Percentiles rank a stretch among this genome's conserved stretches.
Conservation (phyloP, 2,888 invertebrate genomes). For the Cosmopolites sordidus region DNA sequence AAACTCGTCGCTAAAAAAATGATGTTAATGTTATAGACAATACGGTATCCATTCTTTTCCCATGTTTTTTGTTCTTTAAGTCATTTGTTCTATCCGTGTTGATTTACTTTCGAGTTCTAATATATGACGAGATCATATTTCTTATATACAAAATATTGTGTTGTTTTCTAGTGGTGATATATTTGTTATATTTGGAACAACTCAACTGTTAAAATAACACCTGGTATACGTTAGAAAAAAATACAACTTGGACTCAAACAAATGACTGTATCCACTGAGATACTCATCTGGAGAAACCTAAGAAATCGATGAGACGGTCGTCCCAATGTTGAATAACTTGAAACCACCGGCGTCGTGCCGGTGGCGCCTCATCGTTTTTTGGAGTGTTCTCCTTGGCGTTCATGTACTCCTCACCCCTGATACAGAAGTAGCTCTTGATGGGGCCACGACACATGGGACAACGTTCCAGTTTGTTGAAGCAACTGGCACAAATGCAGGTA, state of each 20-base stretch:
- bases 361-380: slow-evolving; percentile 39
- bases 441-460: slow-evolving; percentile 85
- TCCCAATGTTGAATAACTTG: slow-evolving; percentile 61
- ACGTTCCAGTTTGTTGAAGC: slow-evolving; percentile 74
- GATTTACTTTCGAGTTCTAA: no score
- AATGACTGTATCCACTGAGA: background rate
- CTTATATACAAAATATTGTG: no score
- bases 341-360: slow-evolving; percentile 43
- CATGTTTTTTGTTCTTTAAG: no score
- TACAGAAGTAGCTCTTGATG: slow-evolving; percentile 81
- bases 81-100: no score
- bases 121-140: no score
- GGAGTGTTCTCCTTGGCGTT: slow-evolving; percentile 2
- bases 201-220: no score
- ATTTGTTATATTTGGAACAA: no score
- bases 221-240: background rate
- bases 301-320: slow-evolving; percentile 68
- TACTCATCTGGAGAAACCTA: slow-evolving; percentile 58
- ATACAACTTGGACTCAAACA: background rate
- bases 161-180: no score
- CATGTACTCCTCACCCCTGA: slow-evolving; percentile 71
- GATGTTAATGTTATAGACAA: no score
- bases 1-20: no score
- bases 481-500: slow-evolving; percentile 78
- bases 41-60: no score